Conservation (phyloP, 1,140 invertebrate species). For the Brachionus asplanchnoidis region DNA sequence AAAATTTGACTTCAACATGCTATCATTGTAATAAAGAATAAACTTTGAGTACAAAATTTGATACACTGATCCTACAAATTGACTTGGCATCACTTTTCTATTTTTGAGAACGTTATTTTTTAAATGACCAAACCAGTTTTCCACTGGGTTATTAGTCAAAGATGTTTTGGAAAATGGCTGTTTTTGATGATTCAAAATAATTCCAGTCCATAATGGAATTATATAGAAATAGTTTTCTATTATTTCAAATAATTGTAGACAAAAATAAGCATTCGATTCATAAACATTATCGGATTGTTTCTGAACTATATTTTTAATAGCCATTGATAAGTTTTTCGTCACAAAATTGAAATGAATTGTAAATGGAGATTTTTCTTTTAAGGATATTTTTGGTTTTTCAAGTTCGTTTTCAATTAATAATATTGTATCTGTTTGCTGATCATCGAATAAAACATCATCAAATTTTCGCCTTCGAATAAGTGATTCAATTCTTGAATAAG, state of each 20-base stretch:
- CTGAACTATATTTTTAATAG: not conserved
- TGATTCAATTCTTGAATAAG: not conserved
- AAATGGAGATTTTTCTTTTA: not conserved
- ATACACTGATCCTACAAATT: not conserved
- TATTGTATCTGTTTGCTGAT: not conserved
- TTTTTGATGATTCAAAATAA: not conserved
- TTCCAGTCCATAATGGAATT: not conserved
- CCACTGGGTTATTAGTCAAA: not conserved
- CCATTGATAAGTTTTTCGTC: not conserved
- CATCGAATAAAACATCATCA: not conserved
- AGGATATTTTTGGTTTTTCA: not conserved
- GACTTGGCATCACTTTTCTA: constrained; percentile 25
- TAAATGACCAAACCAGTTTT: constrained; percentile 14
- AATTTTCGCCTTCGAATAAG: not conserved
- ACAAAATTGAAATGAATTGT: not conserved
- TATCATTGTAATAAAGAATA: not conserved
- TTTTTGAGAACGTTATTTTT: not conserved
- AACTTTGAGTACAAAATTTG: not conserved
- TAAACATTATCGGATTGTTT: not conserved
- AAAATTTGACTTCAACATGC: not conserved
- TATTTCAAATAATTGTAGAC: not conserved
- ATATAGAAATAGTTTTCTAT: constrained; percentile 6
- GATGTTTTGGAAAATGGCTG: not conserved
- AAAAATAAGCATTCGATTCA: not conserved
- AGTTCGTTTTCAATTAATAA: not conserved